Base-by-base conservation (phyloP, 2,888 invertebrate genomes). In the Platerodrilus igneus region DNA sequence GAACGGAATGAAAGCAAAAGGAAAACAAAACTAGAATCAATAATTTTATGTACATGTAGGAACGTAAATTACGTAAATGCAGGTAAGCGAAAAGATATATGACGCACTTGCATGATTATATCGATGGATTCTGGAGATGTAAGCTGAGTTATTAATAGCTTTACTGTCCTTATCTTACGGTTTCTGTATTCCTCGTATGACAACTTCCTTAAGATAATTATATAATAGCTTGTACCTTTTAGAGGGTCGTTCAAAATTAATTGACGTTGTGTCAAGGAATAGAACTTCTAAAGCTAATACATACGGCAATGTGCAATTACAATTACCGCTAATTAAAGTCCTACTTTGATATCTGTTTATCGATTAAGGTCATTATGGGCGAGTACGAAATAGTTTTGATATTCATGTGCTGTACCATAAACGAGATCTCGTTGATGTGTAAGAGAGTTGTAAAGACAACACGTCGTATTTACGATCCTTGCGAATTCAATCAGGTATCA, bases 401-500 rank as follows among this genome's bases (percentile, higher is more conserved):
- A n/a, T n/a, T n/a, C n/a, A n/a, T n/a, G n/a, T n/a, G n/a, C n/a
- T n/a, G n/a, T n/a, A n/a, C 25, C 2, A 25, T 37, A 31, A 28
- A 42, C 34, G 38, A 38, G 38, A 43, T 33, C 25, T 34, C 38
- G 34, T 34, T 27, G n/a, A n/a, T n/a, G 28, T 28, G 21, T 34
- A 19, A 34, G 34, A 39, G 30, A 39, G 39, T 32, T 44, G 44
- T 44, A 37, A 40, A 46, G 41, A 41, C 44, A 41, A 44, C 48
- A 44, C 49, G 54, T 51, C 56, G 55, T 56, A 53, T 61, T 61
- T 61, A 61, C 57, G 59, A 55, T 55, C 56, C 55, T 48, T 44
- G 51, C 45, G 55, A 56, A 62, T 62, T 62, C 62, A 62, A 63
- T 63, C 63, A 62, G 62, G 53, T 54, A 49, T 48, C 51, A 56